Base-by-base conservation (phyloP, 2,888 invertebrate species). In the Dynastes grantii region DNA sequence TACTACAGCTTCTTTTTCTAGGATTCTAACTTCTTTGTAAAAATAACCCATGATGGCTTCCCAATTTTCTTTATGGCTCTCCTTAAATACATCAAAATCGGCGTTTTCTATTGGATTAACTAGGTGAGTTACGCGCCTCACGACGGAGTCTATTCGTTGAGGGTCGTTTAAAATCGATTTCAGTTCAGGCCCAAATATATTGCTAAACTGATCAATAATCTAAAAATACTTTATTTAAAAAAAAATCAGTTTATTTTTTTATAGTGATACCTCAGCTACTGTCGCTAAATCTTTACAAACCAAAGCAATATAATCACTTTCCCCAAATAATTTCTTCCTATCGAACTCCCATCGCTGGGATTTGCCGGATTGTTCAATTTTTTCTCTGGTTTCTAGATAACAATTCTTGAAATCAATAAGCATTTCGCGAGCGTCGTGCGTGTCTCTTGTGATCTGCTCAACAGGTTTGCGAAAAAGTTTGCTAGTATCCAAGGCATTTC, bases 321-420 rank as follows among this genome's bases (percentile, higher is more conserved):
- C 92, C 1, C 93, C 93, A 88, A 98, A 98, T 45, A 98, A 89
- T 61, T 92, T 91, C 13, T 92, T 92, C 83, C 95, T 94, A 85
- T 97, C 95, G 88, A 98, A 98, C 88, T 98, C 97, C 98, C 98
- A 98, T 9, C 98, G 92, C 3, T 93, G 92, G 37, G 96, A 96
- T 82, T 96, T 95, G 0, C 96, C 97, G 1, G 96, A 95, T 16
- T 93, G 88, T 88, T 98, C 98, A 81, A 98, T 98, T 83, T 93
- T 93, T n/a, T 93, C 92, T 11, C 98, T 91, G 2, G 95, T 95
- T 64, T 93, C 91, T 85, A 94, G 90, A 88, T 97, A 98, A 0
- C 94, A 90, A 0, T 89, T 86, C 85, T 95, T 94, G 96, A 96
- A 97, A 63, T 90, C 90, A 76, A 91, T 91, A 89, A 96, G 89